Conservation (phyloP, 2,888 invertebrate species). For the Cheilosia vulpina region DNA sequence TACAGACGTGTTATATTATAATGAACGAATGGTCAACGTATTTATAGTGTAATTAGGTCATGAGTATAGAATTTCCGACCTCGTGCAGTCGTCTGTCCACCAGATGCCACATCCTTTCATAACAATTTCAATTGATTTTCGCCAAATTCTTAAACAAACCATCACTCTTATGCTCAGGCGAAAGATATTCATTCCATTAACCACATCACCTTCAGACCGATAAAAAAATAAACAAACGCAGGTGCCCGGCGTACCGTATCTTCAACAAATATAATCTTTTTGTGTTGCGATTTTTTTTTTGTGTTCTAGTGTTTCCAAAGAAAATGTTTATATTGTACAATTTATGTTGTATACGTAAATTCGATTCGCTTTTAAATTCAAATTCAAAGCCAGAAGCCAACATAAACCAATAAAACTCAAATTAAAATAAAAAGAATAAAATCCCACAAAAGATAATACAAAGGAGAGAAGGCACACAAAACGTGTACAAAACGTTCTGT, state of each 20-base stretch:
- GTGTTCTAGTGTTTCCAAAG: conserved; percentile 16
- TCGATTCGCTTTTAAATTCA: conserved; percentile 31
- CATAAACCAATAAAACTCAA: conserved; percentile 40
- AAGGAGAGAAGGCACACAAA: neutral
- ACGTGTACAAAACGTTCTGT: conserved; percentile 31
- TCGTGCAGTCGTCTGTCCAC: neutral
- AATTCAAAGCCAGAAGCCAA: conserved; percentile 46
- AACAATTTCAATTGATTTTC: neutral
- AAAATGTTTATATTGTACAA: conserved; percentile 52
- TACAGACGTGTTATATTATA: too few species aligned
- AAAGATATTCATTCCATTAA: conserved; percentile 6
- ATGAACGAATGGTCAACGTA: too few species aligned
- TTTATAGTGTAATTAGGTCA: too few species aligned
- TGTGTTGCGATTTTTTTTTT: neutral
- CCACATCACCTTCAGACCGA: neutral
- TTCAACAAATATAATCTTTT: conserved; percentile 24
- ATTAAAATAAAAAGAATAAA: neutral
- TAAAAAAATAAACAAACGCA: conserved; percentile 47
- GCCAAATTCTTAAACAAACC: neutral
- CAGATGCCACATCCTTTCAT: neutral
- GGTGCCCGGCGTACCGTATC: conserved; percentile 16
- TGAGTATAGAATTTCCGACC: too few species aligned
- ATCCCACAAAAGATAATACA: conserved; percentile 25
- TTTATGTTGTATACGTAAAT: conserved; percentile 31
- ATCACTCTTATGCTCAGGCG: neutral